Evolutionary conservation across 2,113 vertebrate genomes (phyloP).

Genomic region (Deroptyus accipitrinus): DNA sequence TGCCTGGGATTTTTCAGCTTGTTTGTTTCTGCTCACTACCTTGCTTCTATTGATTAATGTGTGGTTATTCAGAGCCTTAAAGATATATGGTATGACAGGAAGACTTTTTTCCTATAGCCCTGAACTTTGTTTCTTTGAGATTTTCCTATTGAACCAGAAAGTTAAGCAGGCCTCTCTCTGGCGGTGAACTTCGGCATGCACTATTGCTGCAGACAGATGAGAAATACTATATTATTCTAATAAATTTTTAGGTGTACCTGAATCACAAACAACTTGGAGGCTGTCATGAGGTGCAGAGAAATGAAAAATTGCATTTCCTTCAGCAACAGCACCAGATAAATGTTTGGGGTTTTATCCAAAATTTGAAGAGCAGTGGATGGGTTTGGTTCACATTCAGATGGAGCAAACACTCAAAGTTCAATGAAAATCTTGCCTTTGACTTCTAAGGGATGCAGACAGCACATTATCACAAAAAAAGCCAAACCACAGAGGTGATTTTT

Average conservation of each 20-base stretch:
- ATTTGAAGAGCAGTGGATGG: not conserved
- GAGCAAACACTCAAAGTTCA: not conserved
- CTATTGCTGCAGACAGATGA: not conserved
- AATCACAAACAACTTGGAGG: not conserved
- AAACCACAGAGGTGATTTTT: not conserved
- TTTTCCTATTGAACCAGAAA: not conserved
- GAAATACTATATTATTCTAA: not conserved
- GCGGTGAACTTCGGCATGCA: not conserved
- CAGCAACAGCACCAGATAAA: not conserved
- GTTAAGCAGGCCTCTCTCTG: not conserved
- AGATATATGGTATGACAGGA: constrained; percentile 3
- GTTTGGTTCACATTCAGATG: not conserved
- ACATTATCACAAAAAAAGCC: not conserved
- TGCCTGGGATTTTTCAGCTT: constrained; percentile 31
- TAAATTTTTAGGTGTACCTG: not conserved
- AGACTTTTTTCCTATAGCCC: not conserved
- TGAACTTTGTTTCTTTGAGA: not conserved
- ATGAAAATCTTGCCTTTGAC: not conserved
- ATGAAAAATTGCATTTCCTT: not conserved
- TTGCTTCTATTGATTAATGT: constrained; percentile 6
- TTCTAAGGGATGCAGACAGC: not conserved
- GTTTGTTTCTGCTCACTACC: constrained; percentile 12
- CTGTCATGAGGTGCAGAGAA: not conserved
- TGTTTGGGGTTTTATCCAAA: not conserved
- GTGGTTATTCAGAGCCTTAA: constrained; percentile 11